Evolutionary conservation across 2,888 invertebrate species (phyloP), one percentile per base, ranked within the genome.

Genomic region (Drosophila rellima): DNA sequence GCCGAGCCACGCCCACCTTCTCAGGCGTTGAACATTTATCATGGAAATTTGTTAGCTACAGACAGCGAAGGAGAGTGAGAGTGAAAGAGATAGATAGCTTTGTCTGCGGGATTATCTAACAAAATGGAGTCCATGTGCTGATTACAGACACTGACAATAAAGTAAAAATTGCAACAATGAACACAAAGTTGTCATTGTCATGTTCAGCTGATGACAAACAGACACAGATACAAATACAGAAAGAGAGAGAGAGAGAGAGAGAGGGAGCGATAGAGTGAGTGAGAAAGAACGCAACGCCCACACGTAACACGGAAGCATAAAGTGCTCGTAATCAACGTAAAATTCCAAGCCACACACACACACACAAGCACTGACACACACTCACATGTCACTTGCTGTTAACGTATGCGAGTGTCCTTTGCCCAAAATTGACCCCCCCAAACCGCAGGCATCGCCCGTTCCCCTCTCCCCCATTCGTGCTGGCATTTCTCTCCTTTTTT

Each of bases 261-360:
- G n/a, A 45, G 17, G 33, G n/a, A 11, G 18, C 23, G 13, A 15
- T 15, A 8, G 18, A 5, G 13, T 20, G 20, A 8, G 20, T 10
- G 20, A 56, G 26, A 48, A 20, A 42, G 47, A 35, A 40, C 42
- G 39, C 23, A 57, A 66, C 80, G 78, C 82, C 81, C 87, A 83
- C 88, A 82, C 88, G 83, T 82, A 86, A 66, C 87, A 86, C 68
- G 71, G 65, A 68, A 71, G 66, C 82, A 88, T 86, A 82, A 82
- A 82, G 82, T 88, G 84, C 89, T 88, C 74, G 82, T 83, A 88
- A 88, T 83, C 82, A 88, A 83, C 82, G 82, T 86, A 78, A 83
- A 82, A 86, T 82, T 86, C 78, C 81, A 80, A 60, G 62, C 47
- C 76, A 68, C 79, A 75, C 70, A 73, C 59, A 59, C 59, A 59